Evolutionary conservation across 2,797 vertebrate species (phyloP).

Genomic region (Clarias platycephalus): DNA sequence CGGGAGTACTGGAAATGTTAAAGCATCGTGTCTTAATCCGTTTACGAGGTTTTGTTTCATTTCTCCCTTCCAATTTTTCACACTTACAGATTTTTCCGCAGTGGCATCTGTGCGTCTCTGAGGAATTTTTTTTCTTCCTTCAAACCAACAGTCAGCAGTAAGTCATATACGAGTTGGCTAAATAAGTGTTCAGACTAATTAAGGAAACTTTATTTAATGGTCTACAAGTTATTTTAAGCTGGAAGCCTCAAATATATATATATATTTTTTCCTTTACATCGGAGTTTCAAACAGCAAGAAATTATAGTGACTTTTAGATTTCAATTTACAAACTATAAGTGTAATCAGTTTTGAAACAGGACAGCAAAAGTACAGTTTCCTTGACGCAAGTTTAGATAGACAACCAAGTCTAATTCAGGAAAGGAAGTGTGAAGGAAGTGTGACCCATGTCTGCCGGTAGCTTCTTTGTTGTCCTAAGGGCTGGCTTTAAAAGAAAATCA

Average conservation of each 20-base stretch:
- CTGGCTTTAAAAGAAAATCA: conserved; percentile 79
- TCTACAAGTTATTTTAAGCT: background rate
- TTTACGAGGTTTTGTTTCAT: conserved; percentile 80
- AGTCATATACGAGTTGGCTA: background rate
- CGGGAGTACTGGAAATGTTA: conserved; percentile 74
- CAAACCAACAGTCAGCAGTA: background rate
- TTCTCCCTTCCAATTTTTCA: conserved; percentile 71
- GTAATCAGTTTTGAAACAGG: background rate
- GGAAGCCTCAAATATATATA: background rate
- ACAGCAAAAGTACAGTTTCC: conserved; percentile 49
- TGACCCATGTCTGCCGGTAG: conserved; percentile 70
- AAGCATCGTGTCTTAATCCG: conserved; percentile 80
- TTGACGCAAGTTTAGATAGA: conserved; percentile 69
- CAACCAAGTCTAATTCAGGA: conserved; percentile 68
- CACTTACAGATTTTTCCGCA: conserved; percentile 68
- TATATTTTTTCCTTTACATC: background rate
- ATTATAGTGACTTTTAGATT: background rate
- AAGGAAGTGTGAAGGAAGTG: conserved; percentile 70
- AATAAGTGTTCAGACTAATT: background rate
- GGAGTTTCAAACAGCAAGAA: background rate
- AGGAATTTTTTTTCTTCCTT: background rate
- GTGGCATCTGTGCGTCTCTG: conserved; percentile 55
- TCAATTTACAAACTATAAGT: background rate
- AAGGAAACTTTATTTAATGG: background rate
- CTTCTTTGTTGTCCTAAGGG: conserved; percentile 77